A percentile compares a stretch with the other conserved stretches of the same genome.
Evolutionary conservation across 2,797 vertebrate genomes (phyloP).

Genomic region (Sitta carolinensis): DNA sequence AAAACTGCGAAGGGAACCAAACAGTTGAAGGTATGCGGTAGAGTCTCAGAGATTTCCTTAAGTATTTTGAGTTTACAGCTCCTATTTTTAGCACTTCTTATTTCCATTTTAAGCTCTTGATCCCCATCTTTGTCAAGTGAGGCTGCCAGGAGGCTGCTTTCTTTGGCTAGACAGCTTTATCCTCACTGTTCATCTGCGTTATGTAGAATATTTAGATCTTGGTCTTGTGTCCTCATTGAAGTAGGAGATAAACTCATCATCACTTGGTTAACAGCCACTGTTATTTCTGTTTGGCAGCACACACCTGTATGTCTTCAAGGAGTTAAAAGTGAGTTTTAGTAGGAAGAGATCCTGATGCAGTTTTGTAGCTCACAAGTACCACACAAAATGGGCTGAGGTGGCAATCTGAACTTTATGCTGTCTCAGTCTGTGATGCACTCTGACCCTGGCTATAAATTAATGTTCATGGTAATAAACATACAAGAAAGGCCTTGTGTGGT

Average conservation of each 20-base stretch:
- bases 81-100: neutral
- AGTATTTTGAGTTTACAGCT: neutral
- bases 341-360: neutral
- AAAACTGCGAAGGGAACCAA: constrained; percentile 99
- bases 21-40: constrained; percentile 88
- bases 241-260: neutral
- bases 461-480: neutral
- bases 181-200: neutral
- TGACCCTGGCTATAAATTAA: neutral
- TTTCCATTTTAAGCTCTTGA: neutral
- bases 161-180: neutral
- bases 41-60: neutral
- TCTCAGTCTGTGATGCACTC: neutral
- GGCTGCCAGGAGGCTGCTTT: neutral
- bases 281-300: neutral
- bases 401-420: neutral
- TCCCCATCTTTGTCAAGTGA: neutral
- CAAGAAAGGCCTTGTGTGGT: neutral
- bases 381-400: neutral
- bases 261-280: neutral
- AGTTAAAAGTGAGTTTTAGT: neutral
- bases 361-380: neutral
- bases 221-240: neutral
- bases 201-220: neutral
- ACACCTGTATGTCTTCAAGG: neutral